Evolutionary conservation across 2,888 invertebrate species (phyloP), one percentile per base, ranked within the genome.

Genomic region (Anticlea derivata): DNA sequence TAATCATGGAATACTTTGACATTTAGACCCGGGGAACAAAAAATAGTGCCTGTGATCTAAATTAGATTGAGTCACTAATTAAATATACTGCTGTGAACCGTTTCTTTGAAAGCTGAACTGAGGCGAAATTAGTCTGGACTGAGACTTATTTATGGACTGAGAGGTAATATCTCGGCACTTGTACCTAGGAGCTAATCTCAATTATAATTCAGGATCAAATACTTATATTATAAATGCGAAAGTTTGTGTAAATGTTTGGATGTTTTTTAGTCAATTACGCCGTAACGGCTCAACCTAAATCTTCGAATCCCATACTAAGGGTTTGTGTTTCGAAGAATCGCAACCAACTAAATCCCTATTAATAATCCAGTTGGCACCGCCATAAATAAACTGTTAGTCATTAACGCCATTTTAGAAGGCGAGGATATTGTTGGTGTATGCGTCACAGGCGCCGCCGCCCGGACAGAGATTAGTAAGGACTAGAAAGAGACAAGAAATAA

Each of bases 361-460:
- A 48, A 44, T 53, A 48, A 44, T 48, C 39, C 20, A 22, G 13
- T 37, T 38, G 48, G 45, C 52, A 45, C 50, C 50, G 45, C 41
- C 49, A 50, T 52, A 52, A 51, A 46, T 49, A 52, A 66, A 65
- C 65, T 65, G 66, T 80, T 79, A 83, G 78, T 81, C 80, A 83
- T 76, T 73, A 63, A 62, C 53, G 59, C 79, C 76, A 73, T 75
- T 79, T 78, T 80, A 83, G 79, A 65, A 59, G 48, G 39, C 26
- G 67, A n/a, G 70, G 73, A 68, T 65, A 65, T 63, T 69, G 64
- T 63, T 61, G 46, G 71, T 63, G 68, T 58, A 75, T 84, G 84
- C 75, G 85, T 86, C 86, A 83, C 65, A 54, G 71, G 71, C 76
- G 77, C 71, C 79, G 65, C 71, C 76, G 77, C 71, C 79, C 65